Evolutionary conservation across 1,140 invertebrate genomes (phyloP).

Genomic region (Aphis gossypii): DNA sequence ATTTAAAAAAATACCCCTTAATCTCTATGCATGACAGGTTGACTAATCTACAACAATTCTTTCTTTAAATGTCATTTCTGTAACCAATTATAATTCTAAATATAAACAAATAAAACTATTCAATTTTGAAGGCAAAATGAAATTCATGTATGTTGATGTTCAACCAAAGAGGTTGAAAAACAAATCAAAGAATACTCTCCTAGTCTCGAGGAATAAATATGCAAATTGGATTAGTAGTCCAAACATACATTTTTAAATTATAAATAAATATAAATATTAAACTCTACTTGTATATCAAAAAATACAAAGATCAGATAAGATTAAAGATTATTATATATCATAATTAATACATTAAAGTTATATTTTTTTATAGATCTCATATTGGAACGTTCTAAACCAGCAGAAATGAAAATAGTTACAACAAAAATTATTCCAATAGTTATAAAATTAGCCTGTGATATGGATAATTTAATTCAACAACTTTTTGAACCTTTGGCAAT

Average conservation of each 20-base stretch:
- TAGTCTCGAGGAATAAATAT: not conserved
- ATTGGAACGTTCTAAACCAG: conserved; percentile 19
- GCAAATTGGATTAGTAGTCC: not conserved
- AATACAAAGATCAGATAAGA: too few species aligned
- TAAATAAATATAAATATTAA: not conserved
- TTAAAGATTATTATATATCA: not conserved
- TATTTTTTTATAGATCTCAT: not conserved
- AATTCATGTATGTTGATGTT: not conserved
- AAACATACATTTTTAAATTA: too few species aligned
- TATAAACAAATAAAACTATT: not conserved
- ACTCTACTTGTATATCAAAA: not conserved
- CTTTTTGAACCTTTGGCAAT: conserved; percentile 38
- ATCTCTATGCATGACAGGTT: too few species aligned
- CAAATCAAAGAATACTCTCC: not conserved
- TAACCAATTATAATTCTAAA: not conserved
- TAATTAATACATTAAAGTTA: not conserved
- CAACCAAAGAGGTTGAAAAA: not conserved
- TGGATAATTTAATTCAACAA: conserved; percentile 36
- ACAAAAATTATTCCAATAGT: conserved; percentile 26
- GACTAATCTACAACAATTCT: too few species aligned
- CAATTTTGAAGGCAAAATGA: not conserved
- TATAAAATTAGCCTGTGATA: conserved; percentile 33
- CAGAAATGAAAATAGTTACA: conserved; percentile 34
- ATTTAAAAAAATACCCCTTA: too few species aligned
- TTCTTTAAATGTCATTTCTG: not conserved